phyloP scores from a whole-genome alignment of 64 coral and sea anemone genomes.

The Dendrophyllia cribrosa region DNA sequence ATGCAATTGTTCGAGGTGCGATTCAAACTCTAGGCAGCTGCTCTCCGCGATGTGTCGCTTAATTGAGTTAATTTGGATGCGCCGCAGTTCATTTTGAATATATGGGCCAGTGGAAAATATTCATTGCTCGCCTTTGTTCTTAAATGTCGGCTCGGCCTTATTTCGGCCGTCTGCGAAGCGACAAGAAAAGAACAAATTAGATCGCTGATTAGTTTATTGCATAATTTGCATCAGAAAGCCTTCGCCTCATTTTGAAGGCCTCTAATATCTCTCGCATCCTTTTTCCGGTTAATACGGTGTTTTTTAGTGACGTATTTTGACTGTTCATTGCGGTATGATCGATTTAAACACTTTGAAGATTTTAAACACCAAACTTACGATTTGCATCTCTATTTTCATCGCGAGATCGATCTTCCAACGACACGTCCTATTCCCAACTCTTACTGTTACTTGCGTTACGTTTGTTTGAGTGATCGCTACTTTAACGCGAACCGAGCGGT shows the following conservation, averaged over 20 bases:
- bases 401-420: not conserved
- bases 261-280: conserved; percentile 87
- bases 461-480: not conserved
- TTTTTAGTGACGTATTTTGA: conserved; percentile 40
- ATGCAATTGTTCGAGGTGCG: conserved; percentile 58
- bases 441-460: not conserved
- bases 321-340: not conserved
- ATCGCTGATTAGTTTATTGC: conserved; percentile 95
- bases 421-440: too few relatives aligned
- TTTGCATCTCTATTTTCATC: not conserved
- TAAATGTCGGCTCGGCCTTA: conserved; percentile 75
- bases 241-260: conserved; percentile 72
- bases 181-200: conserved; percentile 94
- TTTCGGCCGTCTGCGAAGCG: conserved; percentile 86
- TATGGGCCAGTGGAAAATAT: conserved; percentile 76
- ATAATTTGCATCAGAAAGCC: conserved; percentile 98
- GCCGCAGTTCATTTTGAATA: conserved; percentile 86
- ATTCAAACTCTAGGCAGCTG: conserved; percentile 78
- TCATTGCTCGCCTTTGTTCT: conserved; percentile 89
- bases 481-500: conserved; percentile 15
- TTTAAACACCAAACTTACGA: not conserved
- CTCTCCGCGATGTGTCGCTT: conserved; percentile 58
- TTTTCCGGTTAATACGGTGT: conserved; percentile 83
- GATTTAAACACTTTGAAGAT: not conserved
- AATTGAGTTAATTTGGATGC: conserved; percentile 95